Evolutionary conservation across 2,797 vertebrate genomes (phyloP).

Genomic region (Mareca penelope): DNA sequence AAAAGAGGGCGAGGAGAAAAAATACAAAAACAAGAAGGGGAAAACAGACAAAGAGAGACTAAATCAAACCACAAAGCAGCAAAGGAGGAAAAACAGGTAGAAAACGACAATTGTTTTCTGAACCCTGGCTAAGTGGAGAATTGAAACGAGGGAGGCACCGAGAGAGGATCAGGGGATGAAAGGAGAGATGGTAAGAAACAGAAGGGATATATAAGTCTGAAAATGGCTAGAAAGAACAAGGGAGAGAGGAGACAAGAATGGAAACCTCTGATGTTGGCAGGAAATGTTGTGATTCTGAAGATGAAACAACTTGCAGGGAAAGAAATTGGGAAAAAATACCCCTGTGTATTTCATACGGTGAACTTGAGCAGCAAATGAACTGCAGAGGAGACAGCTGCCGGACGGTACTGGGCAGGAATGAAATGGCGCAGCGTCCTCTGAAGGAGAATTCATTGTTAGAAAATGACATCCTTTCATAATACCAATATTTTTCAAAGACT

Average conservation of each 20-base stretch:
- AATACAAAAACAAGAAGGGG: neutral
- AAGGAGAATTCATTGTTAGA: conserved; percentile 50
- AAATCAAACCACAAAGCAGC: conserved; percentile 56
- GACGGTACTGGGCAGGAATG: conserved; percentile 12
- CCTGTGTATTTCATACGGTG: conserved; percentile 55
- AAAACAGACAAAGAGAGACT: conserved; percentile 40
- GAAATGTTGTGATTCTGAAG: conserved; percentile 65
- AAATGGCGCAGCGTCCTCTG: conserved; percentile 11
- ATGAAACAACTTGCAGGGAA: conserved; percentile 66
- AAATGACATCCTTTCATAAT: conserved; percentile 46
- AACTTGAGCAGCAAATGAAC: conserved; percentile 53
- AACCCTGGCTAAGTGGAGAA: conserved; percentile 54
- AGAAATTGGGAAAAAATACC: conserved; percentile 57
- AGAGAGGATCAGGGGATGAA: conserved; percentile 43
- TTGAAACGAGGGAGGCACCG: conserved; percentile 45
- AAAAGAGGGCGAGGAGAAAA: conserved; percentile 5
- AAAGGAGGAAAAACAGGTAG: conserved; percentile 36
- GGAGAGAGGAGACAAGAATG: conserved; percentile 47
- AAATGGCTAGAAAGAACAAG: conserved; percentile 55
- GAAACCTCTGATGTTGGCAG: conserved; percentile 68
- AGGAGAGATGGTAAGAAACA: conserved; percentile 43
- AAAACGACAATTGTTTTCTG: conserved; percentile 48
- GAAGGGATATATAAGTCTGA: conserved; percentile 46
- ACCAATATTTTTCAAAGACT: conserved; percentile 39
- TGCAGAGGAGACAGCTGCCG: conserved; percentile 13